phyloP scores from a whole-genome alignment of 2,888 invertebrate genomes.

The Amphipyra berbera region DNA sequence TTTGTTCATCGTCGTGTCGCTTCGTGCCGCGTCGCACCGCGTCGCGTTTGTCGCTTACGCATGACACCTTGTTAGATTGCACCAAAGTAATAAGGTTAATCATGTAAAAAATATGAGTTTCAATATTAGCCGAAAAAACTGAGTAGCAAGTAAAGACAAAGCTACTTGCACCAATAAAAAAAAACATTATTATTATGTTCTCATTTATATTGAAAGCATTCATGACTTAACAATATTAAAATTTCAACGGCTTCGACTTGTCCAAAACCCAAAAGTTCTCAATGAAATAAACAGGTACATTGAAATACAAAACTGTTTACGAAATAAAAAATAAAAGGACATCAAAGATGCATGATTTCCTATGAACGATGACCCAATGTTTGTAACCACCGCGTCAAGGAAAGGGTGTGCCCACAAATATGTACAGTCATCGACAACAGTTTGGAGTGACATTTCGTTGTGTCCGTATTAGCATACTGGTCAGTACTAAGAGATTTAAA shows the following conservation, averaged over 20 bases:
- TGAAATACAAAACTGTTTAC: slow-evolving; percentile 37
- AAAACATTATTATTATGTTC: too few relatives aligned
- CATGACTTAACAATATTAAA: background rate
- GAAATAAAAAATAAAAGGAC: slow-evolving; percentile 33
- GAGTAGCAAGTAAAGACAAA: too few relatives aligned
- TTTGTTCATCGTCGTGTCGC: too few relatives aligned
- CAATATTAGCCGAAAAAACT: too few relatives aligned
- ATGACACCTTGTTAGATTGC: too few relatives aligned
- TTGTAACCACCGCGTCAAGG: slow-evolving; percentile 68
- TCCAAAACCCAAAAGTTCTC: slow-evolving; percentile 1
- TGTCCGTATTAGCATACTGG: slow-evolving; percentile 84
- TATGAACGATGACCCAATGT: slow-evolving; percentile 78
- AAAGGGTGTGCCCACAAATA: slow-evolving; percentile 81
- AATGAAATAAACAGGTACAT: slow-evolving; percentile 32
- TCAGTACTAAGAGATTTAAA: slow-evolving; percentile 77
- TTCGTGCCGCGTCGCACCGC: too few relatives aligned
- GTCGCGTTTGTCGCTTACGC: too few relatives aligned
- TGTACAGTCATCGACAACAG: slow-evolving; percentile 84
- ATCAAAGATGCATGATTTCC: slow-evolving; percentile 56
- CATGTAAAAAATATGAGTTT: too few relatives aligned
- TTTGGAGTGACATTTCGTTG: slow-evolving; percentile 81
- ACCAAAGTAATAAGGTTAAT: too few relatives aligned
- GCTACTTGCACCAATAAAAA: too few relatives aligned
- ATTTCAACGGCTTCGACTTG: background rate
- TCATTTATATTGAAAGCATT: too few relatives aligned